Evolutionary conservation across 2,113 vertebrate genomes (phyloP).

Genomic region (Oryzias melastigma): DNA sequence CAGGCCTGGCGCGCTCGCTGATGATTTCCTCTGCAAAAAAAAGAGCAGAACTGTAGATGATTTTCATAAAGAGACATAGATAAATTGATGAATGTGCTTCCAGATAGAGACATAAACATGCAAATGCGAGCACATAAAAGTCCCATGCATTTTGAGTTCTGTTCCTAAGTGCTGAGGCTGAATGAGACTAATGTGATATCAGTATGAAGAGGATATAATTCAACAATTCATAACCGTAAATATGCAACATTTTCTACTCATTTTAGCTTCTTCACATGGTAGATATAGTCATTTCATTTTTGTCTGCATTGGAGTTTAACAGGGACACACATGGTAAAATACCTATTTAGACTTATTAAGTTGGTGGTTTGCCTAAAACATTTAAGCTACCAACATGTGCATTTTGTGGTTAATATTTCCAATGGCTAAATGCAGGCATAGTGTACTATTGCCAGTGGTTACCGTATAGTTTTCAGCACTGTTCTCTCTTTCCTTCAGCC

Average conservation of each 20-base stretch:
- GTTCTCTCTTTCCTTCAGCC: conserved; percentile 25
- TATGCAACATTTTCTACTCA: too few species aligned
- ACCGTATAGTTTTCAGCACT: conserved; percentile 48
- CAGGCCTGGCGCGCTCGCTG: conserved; percentile 40
- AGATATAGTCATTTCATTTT: too few species aligned
- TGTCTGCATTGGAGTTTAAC: too few species aligned
- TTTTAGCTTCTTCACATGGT: too few species aligned
- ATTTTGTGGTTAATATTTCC: too few species aligned
- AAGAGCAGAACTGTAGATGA: conserved; percentile 8
- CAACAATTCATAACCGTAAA: conserved; percentile 8
- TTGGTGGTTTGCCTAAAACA: too few species aligned
- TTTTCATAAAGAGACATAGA: conserved; percentile 10
- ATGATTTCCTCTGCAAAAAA: conserved; percentile 31
- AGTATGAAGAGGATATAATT: conserved; percentile 5
- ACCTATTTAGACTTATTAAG: too few species aligned
- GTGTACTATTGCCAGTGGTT: conserved; percentile 37
- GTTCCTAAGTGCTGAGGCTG: too few species aligned
- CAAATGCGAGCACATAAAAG: conserved; percentile 3
- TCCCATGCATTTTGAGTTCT: conserved; percentile 1
- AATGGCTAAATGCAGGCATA: too few species aligned
- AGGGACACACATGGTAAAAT: too few species aligned
- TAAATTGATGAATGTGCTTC: neutral
- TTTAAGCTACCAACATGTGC: too few species aligned
- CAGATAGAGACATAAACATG: conserved; percentile 2
- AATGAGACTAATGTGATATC: neutral